phyloP scores from a whole-genome alignment of 2,888 invertebrate species.

The Megalurothrips usitatus region DNA sequence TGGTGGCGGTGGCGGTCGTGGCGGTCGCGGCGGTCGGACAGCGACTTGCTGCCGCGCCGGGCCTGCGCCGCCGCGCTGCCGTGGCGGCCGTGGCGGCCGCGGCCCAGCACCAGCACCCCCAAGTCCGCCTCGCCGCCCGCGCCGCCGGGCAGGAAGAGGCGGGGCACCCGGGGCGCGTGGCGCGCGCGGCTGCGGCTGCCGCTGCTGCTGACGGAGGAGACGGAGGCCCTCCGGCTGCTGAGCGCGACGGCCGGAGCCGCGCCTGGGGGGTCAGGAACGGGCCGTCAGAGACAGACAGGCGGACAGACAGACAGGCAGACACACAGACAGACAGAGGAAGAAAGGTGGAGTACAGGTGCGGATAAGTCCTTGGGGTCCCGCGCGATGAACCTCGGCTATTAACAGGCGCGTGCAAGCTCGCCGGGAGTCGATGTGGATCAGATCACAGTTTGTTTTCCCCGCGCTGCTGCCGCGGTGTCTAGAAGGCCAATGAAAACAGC shows the following conservation, averaged over 20 bases:
- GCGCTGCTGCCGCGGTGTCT: not conserved
- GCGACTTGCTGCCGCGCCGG: not conserved
- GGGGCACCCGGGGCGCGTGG: constrained; percentile 1
- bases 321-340: no score
- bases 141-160: not conserved
- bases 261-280: not conserved
- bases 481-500: not conserved
- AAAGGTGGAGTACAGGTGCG: not conserved
- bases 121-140: not conserved
- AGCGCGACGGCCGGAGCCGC: not conserved
- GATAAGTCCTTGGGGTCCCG: not conserved
- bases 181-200: constrained; percentile 12
- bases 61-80: not conserved
- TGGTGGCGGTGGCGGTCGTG: not conserved
- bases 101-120: not conserved
- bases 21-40: not conserved
- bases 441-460: constrained; percentile 17
- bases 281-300: not conserved
- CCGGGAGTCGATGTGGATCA: not conserved
- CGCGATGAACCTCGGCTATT: not conserved
- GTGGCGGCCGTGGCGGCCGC: not conserved
- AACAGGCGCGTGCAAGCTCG: not conserved
- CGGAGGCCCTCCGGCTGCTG: not conserved
- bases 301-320: no score
- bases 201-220: constrained; percentile 1